Conservation (phyloP, 2,797 vertebrate genomes). For the Pelodytes ibericus region DNA sequence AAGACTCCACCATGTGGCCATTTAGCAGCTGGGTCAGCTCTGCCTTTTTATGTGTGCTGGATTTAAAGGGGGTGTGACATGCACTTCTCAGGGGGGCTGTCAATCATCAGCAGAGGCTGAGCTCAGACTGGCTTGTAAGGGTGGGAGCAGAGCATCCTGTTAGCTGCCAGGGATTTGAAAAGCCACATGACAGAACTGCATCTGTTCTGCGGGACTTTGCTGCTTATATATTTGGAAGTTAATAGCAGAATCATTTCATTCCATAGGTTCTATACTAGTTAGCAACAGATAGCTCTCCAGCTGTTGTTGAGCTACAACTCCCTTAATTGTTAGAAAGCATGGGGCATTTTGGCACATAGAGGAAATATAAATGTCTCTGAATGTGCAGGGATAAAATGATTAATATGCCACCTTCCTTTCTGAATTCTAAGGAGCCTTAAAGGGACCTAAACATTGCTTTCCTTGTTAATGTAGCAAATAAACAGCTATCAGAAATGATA, state of each 20-base stretch:
- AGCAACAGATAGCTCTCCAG: too few species aligned
- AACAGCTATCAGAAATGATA: too few species aligned
- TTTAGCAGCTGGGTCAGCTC: slow-evolving; percentile 13
- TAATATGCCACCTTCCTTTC: too few species aligned
- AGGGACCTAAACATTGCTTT: too few species aligned
- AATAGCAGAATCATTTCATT: neutral
- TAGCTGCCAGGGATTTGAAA: slow-evolving; percentile 16
- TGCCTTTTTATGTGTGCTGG: slow-evolving; percentile 13
- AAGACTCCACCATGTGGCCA: slow-evolving; percentile 55
- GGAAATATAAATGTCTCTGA: too few species aligned
- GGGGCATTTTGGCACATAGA: too few species aligned
- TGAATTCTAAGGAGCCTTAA: too few species aligned
- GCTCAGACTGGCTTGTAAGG: neutral
- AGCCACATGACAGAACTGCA: neutral
- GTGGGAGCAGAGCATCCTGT: slow-evolving; percentile 9
- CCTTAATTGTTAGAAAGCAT: too few species aligned
- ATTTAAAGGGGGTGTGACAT: slow-evolving; percentile 31
- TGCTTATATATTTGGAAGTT: neutral
- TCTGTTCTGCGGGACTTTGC: neutral
- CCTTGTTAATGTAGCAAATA: too few species aligned
- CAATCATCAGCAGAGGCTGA: slow-evolving; percentile 22
- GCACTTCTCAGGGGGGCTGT: slow-evolving; percentile 41
- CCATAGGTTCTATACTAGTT: too few species aligned
- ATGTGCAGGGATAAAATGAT: too few species aligned
- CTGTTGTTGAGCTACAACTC: too few species aligned